Evolutionary conservation across 2,113 vertebrate species (phyloP).

Genomic region (Mystacornis crossleyi): DNA sequence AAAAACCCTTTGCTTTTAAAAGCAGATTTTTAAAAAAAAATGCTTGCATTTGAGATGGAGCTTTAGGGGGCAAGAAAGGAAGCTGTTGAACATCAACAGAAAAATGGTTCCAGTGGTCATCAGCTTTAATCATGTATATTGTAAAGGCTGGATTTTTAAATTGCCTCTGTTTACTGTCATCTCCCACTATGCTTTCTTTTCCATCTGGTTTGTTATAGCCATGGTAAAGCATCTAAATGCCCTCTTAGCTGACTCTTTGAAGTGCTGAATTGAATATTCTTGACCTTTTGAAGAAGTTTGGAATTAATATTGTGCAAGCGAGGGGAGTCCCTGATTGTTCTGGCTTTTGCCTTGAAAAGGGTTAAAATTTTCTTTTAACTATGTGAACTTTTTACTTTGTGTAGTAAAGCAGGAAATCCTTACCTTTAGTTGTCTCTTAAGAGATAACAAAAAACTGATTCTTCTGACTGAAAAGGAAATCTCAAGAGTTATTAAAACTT

Average conservation of each 20-base stretch:
- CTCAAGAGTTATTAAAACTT: constrained; percentile 52
- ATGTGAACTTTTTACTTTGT: background rate
- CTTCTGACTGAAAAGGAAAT: constrained; percentile 37
- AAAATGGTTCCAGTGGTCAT: constrained; percentile 27
- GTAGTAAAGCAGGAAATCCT: constrained; percentile 25
- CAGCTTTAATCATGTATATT: background rate
- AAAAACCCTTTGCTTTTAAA: constrained; percentile 1
- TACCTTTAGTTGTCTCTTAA: constrained; percentile 42
- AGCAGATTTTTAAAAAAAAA: background rate
- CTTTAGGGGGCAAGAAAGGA: constrained; percentile 4
- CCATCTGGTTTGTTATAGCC: constrained; percentile 24
- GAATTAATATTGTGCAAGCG: background rate
- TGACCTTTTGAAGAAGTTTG: background rate
- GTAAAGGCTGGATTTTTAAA: constrained; percentile 36
- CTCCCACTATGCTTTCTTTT: constrained; percentile 60
- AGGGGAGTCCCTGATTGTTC: background rate
- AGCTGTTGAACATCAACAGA: constrained; percentile 4
- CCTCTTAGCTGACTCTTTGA: background rate
- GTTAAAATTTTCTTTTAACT: constrained; percentile 24
- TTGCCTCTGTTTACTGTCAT: constrained; percentile 57
- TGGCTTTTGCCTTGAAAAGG: background rate
- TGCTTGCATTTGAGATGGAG: background rate
- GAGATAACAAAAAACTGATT: constrained; percentile 44
- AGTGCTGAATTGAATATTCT: constrained; percentile 1
- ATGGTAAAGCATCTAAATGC: constrained; percentile 8